These are phyloP conservation scores for Thera obeliscata DNA, from an alignment of 2,888 invertebrate species.

Conservation along the genomic window DNA sequence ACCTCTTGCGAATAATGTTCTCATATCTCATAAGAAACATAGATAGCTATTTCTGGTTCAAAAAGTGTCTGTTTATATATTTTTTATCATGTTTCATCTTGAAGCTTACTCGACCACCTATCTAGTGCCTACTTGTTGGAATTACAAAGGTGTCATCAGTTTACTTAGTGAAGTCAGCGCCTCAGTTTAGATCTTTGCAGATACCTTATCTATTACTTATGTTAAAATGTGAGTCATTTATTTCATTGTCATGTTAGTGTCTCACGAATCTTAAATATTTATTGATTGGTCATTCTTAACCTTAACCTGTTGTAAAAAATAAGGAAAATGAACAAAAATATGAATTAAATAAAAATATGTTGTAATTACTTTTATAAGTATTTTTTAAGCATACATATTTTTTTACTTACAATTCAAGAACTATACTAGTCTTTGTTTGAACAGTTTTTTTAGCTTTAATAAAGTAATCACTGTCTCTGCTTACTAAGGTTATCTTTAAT, in stretches of 20 bases:
- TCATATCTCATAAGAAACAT: not conserved
- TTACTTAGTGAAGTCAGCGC: conserved; percentile 59
- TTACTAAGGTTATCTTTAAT: conserved; percentile 41
- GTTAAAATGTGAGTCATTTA: conserved; percentile 27
- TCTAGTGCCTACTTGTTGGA: not conserved
- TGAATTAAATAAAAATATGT: too few relatives aligned
- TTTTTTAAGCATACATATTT: too few relatives aligned
- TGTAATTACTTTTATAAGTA: too few relatives aligned
- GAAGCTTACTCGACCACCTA: not conserved
- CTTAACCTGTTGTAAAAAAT: not conserved
- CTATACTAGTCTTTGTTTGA: not conserved
- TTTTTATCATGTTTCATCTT: not conserved
- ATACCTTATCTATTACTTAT: not conserved
- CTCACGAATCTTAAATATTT: conserved; percentile 9
- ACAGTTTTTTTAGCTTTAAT: conserved; percentile 3
- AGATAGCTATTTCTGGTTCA: too few relatives aligned
- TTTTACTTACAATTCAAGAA: too few relatives aligned
- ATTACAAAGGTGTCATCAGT: conserved; percentile 45
- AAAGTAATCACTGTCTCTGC: conserved; percentile 21
- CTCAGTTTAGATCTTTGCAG: conserved; percentile 35
- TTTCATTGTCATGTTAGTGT: conserved; percentile 1
- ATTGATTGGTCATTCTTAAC: conserved; percentile 2
- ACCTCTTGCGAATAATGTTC: conserved; percentile 52
- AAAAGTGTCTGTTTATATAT: not conserved
- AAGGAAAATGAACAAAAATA: not conserved